phyloP scores from a whole-genome alignment of 2,888 invertebrate species.

The Drosophila cognata region DNA sequence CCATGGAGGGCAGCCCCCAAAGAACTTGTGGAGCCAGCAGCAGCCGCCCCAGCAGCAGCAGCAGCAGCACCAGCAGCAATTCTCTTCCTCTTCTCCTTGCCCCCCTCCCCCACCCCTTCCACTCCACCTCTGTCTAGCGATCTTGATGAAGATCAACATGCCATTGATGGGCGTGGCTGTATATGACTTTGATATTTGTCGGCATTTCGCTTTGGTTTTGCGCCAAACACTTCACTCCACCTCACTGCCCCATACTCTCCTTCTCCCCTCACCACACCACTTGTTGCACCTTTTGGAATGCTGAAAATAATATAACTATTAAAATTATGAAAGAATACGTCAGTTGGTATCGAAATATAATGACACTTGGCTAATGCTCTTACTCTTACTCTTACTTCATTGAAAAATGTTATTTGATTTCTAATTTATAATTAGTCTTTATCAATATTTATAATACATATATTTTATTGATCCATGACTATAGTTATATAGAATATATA shows the following conservation, averaged over 20 bases:
- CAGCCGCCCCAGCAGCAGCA: not conserved
- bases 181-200: constrained; percentile 82
- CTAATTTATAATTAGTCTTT: no score
- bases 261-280: not conserved
- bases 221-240: constrained; percentile 17
- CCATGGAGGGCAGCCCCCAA: constrained; percentile 79
- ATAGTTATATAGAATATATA: no score
- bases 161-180: constrained; percentile 74
- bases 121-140: constrained; percentile 31
- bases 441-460: no score
- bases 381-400: no score
- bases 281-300: constrained; percentile 41
- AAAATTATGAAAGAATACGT: constrained; percentile 56
- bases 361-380: constrained; percentile 37
- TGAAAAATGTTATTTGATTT: not conserved
- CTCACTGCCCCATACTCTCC: not conserved
- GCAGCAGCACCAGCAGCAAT: constrained; percentile 15
- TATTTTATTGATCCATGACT: no score
- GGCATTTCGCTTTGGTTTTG: constrained; percentile 67
- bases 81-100: not conserved
- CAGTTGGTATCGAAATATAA: not conserved
- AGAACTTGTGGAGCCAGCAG: constrained; percentile 14
- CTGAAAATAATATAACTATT: constrained; percentile 82
- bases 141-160: constrained; percentile 83
- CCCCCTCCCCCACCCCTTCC: not conserved